phyloP scores from a whole-genome alignment of 2,113 vertebrate genomes.

The Thamnophis sirtalis region DNA sequence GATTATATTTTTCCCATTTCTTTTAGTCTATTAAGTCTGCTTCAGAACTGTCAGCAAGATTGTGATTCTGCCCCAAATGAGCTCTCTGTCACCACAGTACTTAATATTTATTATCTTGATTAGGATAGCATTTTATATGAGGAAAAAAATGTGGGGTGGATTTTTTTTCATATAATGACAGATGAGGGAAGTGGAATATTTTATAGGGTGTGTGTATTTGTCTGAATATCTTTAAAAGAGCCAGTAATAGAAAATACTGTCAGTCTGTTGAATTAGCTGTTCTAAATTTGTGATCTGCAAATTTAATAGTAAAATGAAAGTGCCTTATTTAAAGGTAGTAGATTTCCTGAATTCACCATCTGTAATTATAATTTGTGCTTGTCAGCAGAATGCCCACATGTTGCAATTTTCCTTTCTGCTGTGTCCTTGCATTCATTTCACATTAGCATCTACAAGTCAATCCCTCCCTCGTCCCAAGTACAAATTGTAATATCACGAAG shows the following conservation, averaged over 20 bases:
- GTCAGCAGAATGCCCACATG: neutral
- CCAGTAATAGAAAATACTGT: slow-evolving; percentile 11
- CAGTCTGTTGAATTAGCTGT: neutral
- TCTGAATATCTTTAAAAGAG: neutral
- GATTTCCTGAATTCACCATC: slow-evolving; percentile 8
- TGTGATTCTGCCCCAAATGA: neutral
- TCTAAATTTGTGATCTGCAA: slow-evolving; percentile 1
- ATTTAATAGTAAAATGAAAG: neutral
- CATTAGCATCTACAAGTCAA: rapidly evolving
- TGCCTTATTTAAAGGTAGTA: neutral
- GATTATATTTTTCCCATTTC: neutral
- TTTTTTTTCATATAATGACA: neutral
- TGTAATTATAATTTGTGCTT: slow-evolving; percentile 21
- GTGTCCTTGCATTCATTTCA: slow-evolving; percentile 16
- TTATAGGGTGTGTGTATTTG: neutral
- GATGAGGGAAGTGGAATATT: neutral
- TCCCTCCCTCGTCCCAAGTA: rapidly evolving
- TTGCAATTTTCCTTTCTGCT: neutral
- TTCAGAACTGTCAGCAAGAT: neutral
- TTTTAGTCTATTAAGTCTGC: neutral
- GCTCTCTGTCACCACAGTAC: neutral
- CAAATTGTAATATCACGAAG: neutral
- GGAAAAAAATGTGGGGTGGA: neutral
- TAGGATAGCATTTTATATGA: neutral
- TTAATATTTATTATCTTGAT: neutral